Percentiles rank a stretch among this genome's conserved stretches.
Evolutionary conservation across 2,113 vertebrate species (phyloP).

Genomic region (Microtus pennsylvanicus): DNA sequence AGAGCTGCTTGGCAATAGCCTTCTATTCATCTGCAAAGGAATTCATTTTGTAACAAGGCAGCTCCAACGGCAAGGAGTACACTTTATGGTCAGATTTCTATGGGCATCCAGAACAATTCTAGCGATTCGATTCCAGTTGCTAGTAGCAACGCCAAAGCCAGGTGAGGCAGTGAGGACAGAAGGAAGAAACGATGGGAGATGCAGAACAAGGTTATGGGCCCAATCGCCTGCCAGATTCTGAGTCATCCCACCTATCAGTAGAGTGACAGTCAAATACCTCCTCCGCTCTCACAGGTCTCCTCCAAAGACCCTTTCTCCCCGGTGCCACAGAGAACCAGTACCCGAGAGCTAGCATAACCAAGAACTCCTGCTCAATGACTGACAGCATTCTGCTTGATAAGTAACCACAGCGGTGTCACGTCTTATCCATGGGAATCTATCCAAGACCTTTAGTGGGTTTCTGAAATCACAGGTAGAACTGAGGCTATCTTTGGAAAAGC

Average conservation of each 20-base stretch:
- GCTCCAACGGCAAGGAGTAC: neutral
- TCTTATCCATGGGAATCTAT: neutral
- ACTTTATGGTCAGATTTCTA: neutral
- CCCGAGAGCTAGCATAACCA: neutral
- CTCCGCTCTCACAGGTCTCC: neutral
- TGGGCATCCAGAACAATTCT: neutral
- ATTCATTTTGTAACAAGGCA: conserved; percentile 13
- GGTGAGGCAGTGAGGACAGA: neutral
- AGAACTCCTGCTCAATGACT: neutral
- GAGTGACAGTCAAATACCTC: neutral
- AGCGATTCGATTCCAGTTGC: neutral
- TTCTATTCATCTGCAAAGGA: neutral
- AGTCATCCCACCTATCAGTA: neutral
- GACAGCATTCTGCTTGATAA: neutral
- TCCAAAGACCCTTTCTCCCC: neutral
- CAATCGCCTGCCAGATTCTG: neutral
- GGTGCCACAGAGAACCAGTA: neutral
- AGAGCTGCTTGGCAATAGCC: neutral
- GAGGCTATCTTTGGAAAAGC: neutral
- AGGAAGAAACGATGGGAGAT: neutral
- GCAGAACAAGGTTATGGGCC: neutral
- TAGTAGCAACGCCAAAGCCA: conserved; percentile 18
- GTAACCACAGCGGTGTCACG: neutral
- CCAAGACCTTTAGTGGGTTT: neutral
- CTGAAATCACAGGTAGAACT: neutral